Base-by-base conservation (phyloP, 2,113 vertebrate species). In the Peromyscus polionotus region DNA sequence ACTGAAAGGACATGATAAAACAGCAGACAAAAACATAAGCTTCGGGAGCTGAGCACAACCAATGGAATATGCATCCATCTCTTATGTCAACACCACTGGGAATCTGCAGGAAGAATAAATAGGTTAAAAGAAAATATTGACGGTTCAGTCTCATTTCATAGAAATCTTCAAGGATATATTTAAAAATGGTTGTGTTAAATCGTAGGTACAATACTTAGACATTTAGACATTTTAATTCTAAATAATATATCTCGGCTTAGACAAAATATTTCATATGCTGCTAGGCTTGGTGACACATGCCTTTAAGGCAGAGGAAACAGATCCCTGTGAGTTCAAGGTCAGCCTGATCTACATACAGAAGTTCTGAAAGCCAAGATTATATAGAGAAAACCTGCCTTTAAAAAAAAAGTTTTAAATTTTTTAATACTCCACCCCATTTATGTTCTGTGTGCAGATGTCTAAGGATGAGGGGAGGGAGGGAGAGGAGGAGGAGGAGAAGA, bases 121-220 rank as follows among this genome's bases (percentile, higher is more conserved):
- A 84, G n/a, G 36, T 31, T n/a, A 72, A 93, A 54, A 57, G 88
- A 73, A 91, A 75, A 67, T 19, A 70, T 5, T 57, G 77, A 85
- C 70, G 59, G 8, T 12, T 94, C 59, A 42, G 51, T 54, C 72
- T 73, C 57, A 51, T 85, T 59, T 65, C 48, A n/a, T 67, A 36
- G 11, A 48, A 91, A 59, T 70, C 68, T 94, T 79, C 59, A 83
- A 93, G 94, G 42, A 33, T 72, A 95, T 90, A 81, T 73, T 91
- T 65, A 54, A 95, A 79, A 96, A 79, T 61, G 59, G 26, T 33
- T 39, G 19, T 80, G 87, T 72, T n/a, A 73, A 54, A 45, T 81
- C 70, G 84, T 17, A 75, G 11, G 9, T 92, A 94, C 95, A 95
- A 67, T 17, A 94, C 79, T 84, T 54, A 94, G n/a, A 22, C 54